These are phyloP conservation scores for Glossophaga mutica DNA, from an alignment of 2,797 vertebrate species.

Conservation along the genomic window DNA sequence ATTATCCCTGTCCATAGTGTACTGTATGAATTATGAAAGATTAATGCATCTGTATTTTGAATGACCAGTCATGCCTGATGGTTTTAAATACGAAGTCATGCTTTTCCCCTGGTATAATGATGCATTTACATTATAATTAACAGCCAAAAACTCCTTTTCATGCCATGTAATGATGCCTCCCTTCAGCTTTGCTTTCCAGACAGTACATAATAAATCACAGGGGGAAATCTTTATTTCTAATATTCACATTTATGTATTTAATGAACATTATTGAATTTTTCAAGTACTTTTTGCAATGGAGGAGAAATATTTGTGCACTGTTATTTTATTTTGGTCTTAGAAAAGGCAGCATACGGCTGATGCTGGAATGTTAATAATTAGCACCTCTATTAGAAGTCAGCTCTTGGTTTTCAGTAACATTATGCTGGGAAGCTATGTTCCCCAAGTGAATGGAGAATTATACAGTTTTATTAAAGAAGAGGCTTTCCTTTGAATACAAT, in stretches of 20 bases:
- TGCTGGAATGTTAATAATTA: conserved; percentile 78
- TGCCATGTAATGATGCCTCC: conserved; percentile 77
- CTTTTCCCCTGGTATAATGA: conserved; percentile 69
- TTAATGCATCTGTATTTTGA: conserved; percentile 62
- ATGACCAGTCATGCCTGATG: conserved; percentile 57
- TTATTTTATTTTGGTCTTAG: conserved; percentile 78
- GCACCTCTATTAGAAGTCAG: conserved; percentile 76
- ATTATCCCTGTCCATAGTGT: conserved; percentile 22
- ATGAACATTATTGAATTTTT: conserved; percentile 84
- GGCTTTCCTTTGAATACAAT: conserved; percentile 71
- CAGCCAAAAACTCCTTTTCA: conserved; percentile 82
- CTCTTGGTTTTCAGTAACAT: conserved; percentile 65
- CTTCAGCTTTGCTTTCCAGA: conserved; percentile 76
- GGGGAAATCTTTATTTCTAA: conserved; percentile 84
- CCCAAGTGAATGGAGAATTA: conserved; percentile 77
- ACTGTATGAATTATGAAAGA: conserved; percentile 54
- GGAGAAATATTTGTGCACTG: conserved; percentile 79
- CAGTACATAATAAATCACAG: conserved; percentile 81
- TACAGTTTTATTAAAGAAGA: conserved; percentile 75
- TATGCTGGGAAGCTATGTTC: conserved; percentile 63
- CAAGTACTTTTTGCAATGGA: conserved; percentile 79
- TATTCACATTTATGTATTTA: conserved; percentile 85
- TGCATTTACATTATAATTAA: conserved; percentile 84
- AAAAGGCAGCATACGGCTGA: conserved; percentile 72
- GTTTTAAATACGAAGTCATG: conserved; percentile 71